Conservation (phyloP, 2,113 vertebrate species). For the Xenopus tropicalis region DNA sequence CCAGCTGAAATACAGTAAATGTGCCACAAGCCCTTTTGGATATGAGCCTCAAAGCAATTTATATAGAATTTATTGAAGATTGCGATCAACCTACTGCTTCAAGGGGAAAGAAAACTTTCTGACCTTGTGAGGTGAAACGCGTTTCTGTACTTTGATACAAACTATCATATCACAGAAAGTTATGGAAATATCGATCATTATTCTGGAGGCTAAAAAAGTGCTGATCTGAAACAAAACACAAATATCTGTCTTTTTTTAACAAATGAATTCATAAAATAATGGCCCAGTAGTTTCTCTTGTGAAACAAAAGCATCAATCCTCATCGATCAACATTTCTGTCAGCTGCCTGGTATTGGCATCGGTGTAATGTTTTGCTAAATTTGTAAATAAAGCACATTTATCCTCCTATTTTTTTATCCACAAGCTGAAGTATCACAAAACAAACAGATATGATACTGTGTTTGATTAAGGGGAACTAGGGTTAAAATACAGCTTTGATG, state of each 20-base stretch:
- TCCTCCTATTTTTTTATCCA: background rate
- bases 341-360: background rate
- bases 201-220: conserved; percentile 21
- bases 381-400: background rate
- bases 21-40: too few relatives aligned
- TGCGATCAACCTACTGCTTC: too few relatives aligned
- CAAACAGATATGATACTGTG: too few relatives aligned
- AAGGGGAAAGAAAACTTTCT: background rate
- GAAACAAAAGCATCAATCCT: conserved; percentile 29
- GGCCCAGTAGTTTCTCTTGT: conserved; percentile 34
- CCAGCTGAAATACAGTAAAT: too few relatives aligned
- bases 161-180: conserved; percentile 22
- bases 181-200: conserved; percentile 36
- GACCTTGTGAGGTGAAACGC: conserved; percentile 13
- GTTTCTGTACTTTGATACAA: conserved; percentile 24
- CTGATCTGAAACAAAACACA: conserved; percentile 20
- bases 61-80: too few relatives aligned
- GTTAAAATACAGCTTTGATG: too few relatives aligned
- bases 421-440: too few relatives aligned
- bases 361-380: background rate
- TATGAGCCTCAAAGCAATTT: too few relatives aligned
- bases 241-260: conserved; percentile 15
- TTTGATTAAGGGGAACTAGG: too few relatives aligned
- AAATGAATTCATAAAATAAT: conserved; percentile 35
- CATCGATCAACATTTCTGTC: conserved; percentile 34